Base-by-base conservation (phyloP, 2,888 invertebrate genomes). In the Xestobium rufovillosum region DNA sequence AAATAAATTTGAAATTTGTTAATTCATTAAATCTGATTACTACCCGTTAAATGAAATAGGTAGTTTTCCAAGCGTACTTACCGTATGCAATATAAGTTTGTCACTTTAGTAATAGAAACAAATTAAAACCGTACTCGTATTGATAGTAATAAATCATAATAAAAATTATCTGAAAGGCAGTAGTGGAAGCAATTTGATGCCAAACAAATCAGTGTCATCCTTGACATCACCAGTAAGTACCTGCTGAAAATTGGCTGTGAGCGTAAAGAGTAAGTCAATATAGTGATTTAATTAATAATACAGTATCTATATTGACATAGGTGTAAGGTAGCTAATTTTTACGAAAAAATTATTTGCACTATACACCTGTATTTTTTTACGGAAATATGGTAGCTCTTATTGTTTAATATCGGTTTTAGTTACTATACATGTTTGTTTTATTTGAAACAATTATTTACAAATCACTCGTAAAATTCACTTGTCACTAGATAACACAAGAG, bases 381-480 rank as follows among this genome's bases (percentile, higher is more conserved):
- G 39, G 29, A 38, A 39, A 45, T 28, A n/a, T 29, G 35, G 37
- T 39, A 44, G 40, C 29, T 30, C 28, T 10, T 9, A 27, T 27
- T 19, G 6, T 19, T 19, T 19, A 19, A 19, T 19, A 19, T 36
- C 33, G 33, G 33, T 14, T 31, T n/a, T n/a, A n/a, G n/a, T n/a
- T n/a, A n/a, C n/a, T 41, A 35, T 49, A 48, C 49, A 45, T 63
- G 59, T 63, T 62, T 62, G 58, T 59, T 61, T 55, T 56, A 57
- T 59, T 57, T 59, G 55, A 56, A 56, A 58, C 57, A 62, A 65
- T 63, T 65, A 62, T 65, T 65, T 58, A 63, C 65, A 63, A 62
- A 63, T 65, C 65, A 65, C 65, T 65, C 53, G 49, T 61, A 54
- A 56, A 48, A 49, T 57, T 60, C 57, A 62, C 56, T 58, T 57